Percentiles rank a stretch among this genome's conserved stretches.
These are phyloP conservation scores for Crossocerus cetratus DNA, from an alignment of 2,888 invertebrate species.

Conservation along the genomic window DNA sequence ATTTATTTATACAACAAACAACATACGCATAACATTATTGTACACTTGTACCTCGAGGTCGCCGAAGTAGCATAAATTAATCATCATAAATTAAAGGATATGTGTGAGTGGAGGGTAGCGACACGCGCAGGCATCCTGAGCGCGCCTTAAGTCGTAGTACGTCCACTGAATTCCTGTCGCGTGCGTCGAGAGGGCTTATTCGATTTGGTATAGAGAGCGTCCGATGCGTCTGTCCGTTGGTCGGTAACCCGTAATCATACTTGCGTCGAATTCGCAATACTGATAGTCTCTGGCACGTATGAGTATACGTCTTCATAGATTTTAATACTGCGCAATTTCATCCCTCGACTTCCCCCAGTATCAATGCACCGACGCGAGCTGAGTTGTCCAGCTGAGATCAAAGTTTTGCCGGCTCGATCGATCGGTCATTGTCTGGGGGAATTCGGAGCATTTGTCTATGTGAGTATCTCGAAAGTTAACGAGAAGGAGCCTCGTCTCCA, in stretches of 20 bases:
- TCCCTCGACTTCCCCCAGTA: too few species aligned
- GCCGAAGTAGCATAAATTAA: constrained; percentile 55
- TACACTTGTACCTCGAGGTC: constrained; percentile 48
- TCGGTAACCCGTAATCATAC: constrained; percentile 16
- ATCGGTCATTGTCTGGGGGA: background rate
- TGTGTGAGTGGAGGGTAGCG: constrained; percentile 22
- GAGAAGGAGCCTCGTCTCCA: background rate
- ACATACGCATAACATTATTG: constrained; percentile 54
- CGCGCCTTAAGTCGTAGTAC: background rate
- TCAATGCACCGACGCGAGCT: background rate
- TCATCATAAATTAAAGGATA: constrained; percentile 40
- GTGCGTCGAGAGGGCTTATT: constrained; percentile 5
- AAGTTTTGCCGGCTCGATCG: background rate
- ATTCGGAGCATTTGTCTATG: background rate
- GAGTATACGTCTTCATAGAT: background rate
- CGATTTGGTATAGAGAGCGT: constrained; percentile 23
- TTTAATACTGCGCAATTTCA: constrained; percentile 2
- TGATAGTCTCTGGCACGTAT: background rate
- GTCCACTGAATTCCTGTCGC: background rate
- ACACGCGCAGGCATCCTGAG: background rate
- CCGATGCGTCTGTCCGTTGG: constrained; percentile 23
- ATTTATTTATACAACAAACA: constrained; percentile 71
- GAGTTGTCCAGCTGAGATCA: background rate
- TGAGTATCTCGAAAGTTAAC: background rate
- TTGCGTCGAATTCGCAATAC: background rate